phyloP scores from a whole-genome alignment of 2,113 vertebrate species.

The Pedionomus torquatus region DNA sequence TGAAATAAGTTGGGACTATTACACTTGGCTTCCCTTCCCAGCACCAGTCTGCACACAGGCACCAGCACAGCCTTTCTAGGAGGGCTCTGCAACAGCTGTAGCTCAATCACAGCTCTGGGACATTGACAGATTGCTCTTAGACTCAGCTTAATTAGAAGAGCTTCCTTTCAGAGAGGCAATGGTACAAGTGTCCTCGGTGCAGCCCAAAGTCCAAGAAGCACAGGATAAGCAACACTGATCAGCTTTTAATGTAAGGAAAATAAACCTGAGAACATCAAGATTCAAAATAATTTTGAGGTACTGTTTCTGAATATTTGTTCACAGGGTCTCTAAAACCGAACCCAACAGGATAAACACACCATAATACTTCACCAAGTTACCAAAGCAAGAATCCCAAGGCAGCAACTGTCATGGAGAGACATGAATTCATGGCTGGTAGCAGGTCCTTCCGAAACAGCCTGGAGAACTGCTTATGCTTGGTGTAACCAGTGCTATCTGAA shows the following conservation, averaged over 20 bases:
- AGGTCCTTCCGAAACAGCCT: rapidly evolving
- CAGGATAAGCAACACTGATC: neutral
- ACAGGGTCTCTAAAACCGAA: neutral
- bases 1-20: neutral
- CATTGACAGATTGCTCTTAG: neutral
- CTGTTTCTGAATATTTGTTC: neutral
- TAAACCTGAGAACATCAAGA: neutral
- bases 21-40: rapidly evolving
- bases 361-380: neutral
- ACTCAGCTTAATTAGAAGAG: neutral
- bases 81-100: neutral
- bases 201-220: neutral
- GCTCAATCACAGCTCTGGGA: neutral
- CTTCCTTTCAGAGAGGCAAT: neutral
- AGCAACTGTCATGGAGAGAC: neutral
- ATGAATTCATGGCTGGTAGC: rapidly evolving
- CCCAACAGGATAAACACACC: neutral
- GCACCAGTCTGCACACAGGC: neutral
- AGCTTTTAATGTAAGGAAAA: neutral
- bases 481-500: too few relatives aligned
- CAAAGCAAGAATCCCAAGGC: rapidly evolving
- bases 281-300: neutral
- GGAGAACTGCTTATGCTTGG: too few relatives aligned
- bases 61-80: rapidly evolving
- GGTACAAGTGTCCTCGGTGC: neutral